phyloP scores from a whole-genome alignment of 2,888 invertebrate genomes.

The Sclerodermus sp. region DNA sequence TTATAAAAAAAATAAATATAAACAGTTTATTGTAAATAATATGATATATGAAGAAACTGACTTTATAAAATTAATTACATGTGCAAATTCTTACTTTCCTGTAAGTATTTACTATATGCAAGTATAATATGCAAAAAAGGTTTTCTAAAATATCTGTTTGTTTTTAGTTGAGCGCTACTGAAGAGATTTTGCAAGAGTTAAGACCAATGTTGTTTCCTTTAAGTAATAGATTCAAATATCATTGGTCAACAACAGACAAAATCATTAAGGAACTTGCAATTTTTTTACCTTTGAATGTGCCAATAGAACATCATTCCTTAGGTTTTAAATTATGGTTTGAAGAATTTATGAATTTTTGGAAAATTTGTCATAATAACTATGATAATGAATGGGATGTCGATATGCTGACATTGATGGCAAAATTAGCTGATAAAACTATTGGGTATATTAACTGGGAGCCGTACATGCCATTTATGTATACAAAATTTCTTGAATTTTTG shows the following conservation, averaged over 20 bases:
- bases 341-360: conserved; percentile 78
- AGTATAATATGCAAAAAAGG: conserved; percentile 58
- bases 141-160: conserved; percentile 13
- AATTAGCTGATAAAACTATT: conserved; percentile 72
- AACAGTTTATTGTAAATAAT: conserved; percentile 63
- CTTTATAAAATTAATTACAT: conserved; percentile 37
- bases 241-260: conserved; percentile 56
- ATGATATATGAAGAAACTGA: conserved; percentile 30
- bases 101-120: conserved; percentile 55
- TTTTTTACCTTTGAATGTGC: conserved; percentile 76
- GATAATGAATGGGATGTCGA: conserved; percentile 70
- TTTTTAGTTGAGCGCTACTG: conserved; percentile 70
- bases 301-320: conserved; percentile 64
- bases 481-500: conserved; percentile 71
- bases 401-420: conserved; percentile 73
- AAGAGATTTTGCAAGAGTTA: conserved; percentile 83
- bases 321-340: conserved; percentile 80
- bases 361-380: conserved; percentile 75
- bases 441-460: conserved; percentile 89
- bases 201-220: conserved; percentile 80
- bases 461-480: conserved; percentile 76
- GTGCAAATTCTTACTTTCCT: conserved; percentile 49
- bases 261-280: conserved; percentile 58
- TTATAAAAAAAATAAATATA: conserved; percentile 52
- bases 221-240: conserved; percentile 53